These are phyloP conservation scores for Lithodes maja DNA, from an alignment of 2,888 invertebrate species.

Conservation along the genomic window DNA sequence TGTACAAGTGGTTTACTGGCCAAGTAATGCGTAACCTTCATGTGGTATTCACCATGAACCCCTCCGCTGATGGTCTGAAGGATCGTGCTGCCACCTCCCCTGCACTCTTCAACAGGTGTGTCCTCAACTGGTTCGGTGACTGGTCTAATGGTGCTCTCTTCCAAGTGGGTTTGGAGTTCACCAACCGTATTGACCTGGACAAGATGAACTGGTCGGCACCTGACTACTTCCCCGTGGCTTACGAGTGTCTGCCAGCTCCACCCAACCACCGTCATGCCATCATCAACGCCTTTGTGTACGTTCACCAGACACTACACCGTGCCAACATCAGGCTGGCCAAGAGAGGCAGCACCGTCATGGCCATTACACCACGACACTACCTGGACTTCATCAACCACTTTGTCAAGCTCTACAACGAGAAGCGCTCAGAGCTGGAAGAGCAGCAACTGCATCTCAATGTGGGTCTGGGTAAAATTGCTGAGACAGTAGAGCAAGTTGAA, in stretches of 20 bases:
- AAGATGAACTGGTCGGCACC: constrained; percentile 89
- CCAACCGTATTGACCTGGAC: constrained; percentile 95
- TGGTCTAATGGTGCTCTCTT: constrained; percentile 97
- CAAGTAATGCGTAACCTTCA: constrained; percentile 98
- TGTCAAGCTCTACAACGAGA: constrained; percentile 97
- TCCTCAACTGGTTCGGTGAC: constrained; percentile 99
- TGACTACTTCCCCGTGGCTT: constrained; percentile 85
- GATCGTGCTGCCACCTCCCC: constrained; percentile 99
- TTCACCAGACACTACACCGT: constrained; percentile 96
- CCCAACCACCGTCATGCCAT: constrained; percentile 95
- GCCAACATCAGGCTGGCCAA: constrained; percentile 94
- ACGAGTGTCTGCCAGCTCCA: constrained; percentile 77
- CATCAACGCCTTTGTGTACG: constrained; percentile 98
- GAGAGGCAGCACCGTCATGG: constrained; percentile 95
- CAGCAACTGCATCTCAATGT: constrained; percentile 99
- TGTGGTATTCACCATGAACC: constrained; percentile 99
- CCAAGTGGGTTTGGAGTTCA: constrained; percentile 97
- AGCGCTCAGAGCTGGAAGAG: constrained; percentile 97
- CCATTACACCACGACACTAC: constrained; percentile 98
- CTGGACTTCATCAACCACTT: constrained; percentile 99
- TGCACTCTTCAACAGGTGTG: constrained; percentile 98
- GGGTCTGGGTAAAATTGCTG: constrained; percentile 98
- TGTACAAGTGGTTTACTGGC: constrained; percentile 99
- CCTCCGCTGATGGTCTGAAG: constrained; percentile 97
- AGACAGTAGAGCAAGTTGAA: constrained; percentile 99